A percentile compares a stretch with the other conserved stretches of the same genome.
Conservation (phyloP, 37 sponge, comb jelly and placozoan genomes). For the Hexactinellida sp. region DNA sequence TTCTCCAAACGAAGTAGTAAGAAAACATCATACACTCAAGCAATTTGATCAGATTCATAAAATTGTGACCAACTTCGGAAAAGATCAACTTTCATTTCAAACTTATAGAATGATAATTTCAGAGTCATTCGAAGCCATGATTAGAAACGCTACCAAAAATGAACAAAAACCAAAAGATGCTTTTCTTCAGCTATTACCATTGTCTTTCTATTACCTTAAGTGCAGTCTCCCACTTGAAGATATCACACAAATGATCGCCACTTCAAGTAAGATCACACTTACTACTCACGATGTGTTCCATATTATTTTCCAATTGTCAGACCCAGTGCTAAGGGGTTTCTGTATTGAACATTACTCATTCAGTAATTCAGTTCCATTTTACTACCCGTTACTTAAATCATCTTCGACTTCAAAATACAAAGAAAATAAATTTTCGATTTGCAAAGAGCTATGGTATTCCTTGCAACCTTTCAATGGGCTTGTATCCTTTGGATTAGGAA, state of each 20-base stretch:
- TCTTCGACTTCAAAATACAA: background rate
- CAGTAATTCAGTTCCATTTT: background rate
- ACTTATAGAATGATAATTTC: background rate
- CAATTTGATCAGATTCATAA: background rate
- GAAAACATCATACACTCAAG: background rate
- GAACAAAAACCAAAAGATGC: background rate
- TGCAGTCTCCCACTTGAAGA: background rate
- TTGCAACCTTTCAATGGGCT: background rate
- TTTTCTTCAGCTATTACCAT: background rate
- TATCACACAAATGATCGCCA: background rate
- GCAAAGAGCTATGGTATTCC: background rate
- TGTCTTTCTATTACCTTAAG: background rate
- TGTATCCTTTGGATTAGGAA: background rate
- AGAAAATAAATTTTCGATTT: background rate
- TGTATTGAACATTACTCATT: conserved; percentile 8
- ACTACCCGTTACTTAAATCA: background rate
- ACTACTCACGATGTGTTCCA: background rate
- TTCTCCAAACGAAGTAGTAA: background rate
- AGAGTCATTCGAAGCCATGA: background rate
- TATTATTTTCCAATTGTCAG: background rate
- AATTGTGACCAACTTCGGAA: background rate
- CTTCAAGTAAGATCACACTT: background rate
- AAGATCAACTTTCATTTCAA: background rate
- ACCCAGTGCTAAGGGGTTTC: background rate
- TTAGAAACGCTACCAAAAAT: background rate